phyloP scores from a whole-genome alignment of 2,113 vertebrate genomes.

The Hoplias malabaricus region DNA sequence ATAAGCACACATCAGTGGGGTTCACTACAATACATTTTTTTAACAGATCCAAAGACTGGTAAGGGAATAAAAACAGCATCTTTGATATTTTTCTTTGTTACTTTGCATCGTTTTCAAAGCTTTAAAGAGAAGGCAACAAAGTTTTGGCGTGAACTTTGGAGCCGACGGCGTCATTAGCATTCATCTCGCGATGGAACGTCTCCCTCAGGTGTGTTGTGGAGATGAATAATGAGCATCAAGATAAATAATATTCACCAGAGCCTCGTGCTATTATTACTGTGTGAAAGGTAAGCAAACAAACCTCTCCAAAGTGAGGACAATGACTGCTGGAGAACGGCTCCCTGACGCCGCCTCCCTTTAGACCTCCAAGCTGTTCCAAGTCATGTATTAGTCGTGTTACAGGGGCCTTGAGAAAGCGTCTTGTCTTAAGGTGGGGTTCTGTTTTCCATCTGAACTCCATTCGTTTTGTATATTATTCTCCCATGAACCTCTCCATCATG shows the following conservation, averaged over 20 bases:
- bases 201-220: conserved; percentile 46
- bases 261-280: conserved; percentile 43
- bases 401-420: neutral
- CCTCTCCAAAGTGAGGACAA: conserved; percentile 49
- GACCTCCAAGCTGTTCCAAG: neutral
- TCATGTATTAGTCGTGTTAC: conserved; percentile 35
- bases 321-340: conserved; percentile 34
- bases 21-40: neutral
- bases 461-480: neutral
- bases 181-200: conserved; percentile 27
- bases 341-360: neutral
- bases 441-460: conserved; percentile 12
- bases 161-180: conserved; percentile 43
- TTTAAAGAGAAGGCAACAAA: conserved; percentile 15
- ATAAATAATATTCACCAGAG: conserved; percentile 53
- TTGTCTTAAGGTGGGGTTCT: conserved; percentile 18
- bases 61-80: conserved; percentile 6
- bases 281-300: conserved; percentile 58
- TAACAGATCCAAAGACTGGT: neutral
- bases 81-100: conserved; percentile 15
- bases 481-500: neutral
- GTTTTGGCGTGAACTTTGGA: conserved; percentile 32
- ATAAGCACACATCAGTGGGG: neutral
- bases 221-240: conserved; percentile 58
- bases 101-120: conserved; percentile 13